Percentiles rank a stretch among this genome's conserved stretches.
phyloP scores from a whole-genome alignment of 2,888 invertebrate genomes.

The Rhimphoctona megacephalus region DNA sequence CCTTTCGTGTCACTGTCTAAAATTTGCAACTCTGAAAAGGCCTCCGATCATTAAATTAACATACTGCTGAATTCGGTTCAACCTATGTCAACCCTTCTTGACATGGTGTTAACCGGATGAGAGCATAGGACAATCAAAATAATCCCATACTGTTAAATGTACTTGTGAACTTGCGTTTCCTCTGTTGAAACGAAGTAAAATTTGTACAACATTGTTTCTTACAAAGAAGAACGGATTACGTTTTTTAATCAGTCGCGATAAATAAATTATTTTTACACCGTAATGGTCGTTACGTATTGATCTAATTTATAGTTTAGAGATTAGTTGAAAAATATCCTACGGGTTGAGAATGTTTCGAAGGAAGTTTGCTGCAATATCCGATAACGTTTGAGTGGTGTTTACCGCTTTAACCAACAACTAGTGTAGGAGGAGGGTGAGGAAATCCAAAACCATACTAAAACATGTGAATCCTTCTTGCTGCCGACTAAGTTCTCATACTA shows the following conservation, averaged over 20 bases:
- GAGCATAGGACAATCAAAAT: neutral
- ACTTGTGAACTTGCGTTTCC: no score
- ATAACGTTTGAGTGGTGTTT: slow-evolving; percentile 36
- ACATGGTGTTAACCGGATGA: neutral
- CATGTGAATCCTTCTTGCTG: slow-evolving; percentile 29
- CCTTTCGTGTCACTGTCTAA: neutral
- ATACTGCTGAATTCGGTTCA: neutral
- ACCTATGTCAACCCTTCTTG: neutral
- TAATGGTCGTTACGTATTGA: neutral
- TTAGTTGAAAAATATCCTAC: neutral
- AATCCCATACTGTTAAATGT: no score
- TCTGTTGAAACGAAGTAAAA: neutral
- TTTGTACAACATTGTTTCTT: neutral
- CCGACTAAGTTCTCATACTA: slow-evolving; percentile 43
- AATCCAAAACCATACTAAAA: slow-evolving; percentile 45
- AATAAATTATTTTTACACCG: neutral
- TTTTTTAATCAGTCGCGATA: neutral
- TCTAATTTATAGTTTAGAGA: neutral
- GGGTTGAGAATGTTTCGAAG: neutral
- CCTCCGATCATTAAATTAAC: neutral
- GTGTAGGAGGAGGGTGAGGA: slow-evolving; percentile 2
- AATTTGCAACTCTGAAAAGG: neutral
- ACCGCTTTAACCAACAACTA: slow-evolving; percentile 32
- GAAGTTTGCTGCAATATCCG: slow-evolving; percentile 18
- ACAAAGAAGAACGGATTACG: neutral